A percentile compares a stretch with the other conserved stretches of the same genome.
These are phyloP conservation scores for Dendrophyllia cribrosa DNA, from an alignment of 64 coral and sea anemone genomes.

Conservation along the genomic window DNA sequence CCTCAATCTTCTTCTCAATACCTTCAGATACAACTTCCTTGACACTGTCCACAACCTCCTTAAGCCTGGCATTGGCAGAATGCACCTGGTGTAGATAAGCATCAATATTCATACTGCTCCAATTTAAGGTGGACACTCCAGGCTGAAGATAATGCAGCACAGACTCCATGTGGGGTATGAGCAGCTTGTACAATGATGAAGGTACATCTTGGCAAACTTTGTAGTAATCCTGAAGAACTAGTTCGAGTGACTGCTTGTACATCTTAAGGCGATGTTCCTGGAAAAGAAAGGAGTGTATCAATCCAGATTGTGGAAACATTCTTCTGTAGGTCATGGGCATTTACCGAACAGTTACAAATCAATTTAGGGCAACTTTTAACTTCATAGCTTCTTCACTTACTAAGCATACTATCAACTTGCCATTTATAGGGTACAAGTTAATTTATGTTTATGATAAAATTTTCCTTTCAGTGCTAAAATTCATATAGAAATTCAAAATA, in stretches of 20 bases:
- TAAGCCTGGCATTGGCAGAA: conserved; percentile 75
- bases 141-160: conserved; percentile 95
- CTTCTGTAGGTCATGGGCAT: background rate
- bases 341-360: too few species aligned
- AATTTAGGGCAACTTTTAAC: too few species aligned
- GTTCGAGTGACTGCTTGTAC: conserved; percentile 92
- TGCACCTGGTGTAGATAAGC: conserved; percentile 98
- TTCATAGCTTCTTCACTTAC: too few species aligned
- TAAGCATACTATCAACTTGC: too few species aligned
- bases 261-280: conserved; percentile 94
- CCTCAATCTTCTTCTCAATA: conserved; percentile 86
- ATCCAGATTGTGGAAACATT: background rate
- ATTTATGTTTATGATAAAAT: too few species aligned
- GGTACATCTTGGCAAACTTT: conserved; percentile 86
- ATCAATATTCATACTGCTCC: conserved; percentile 99
- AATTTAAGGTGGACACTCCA: conserved; percentile 90
- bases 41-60: conserved; percentile 80
- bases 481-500: too few species aligned
- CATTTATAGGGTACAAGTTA: too few species aligned
- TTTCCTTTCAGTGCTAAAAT: too few species aligned
- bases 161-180: conserved; percentile 93
- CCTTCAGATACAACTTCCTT: conserved; percentile 74
- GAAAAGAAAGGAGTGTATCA: background rate
- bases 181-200: conserved; percentile 67
- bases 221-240: conserved; percentile 91